Base-by-base conservation (phyloP, 1,140 invertebrate species). In the Cydia strobilella region DNA sequence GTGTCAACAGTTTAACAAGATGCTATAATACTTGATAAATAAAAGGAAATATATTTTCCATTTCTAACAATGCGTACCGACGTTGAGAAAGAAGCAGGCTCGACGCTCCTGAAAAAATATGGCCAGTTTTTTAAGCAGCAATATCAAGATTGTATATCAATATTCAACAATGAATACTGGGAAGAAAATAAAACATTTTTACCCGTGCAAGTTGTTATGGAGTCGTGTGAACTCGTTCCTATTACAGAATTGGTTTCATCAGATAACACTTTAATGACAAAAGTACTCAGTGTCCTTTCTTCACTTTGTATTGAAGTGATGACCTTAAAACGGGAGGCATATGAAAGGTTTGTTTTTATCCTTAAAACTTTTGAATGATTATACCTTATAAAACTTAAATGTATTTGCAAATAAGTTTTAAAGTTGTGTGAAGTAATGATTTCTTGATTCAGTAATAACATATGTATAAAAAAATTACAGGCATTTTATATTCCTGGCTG, bases 261-360 rank as follows among this genome's bases (percentile, higher is more conserved):
- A 27, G 97, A 98, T 89, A 97, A 97, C 88, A 96, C 96, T 86
- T 93, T 95, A 20, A 94, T 97, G 75, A 97, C 97, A 73, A 97
- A 97, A 93, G 94, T 97, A 18, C 91, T 98, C n/a, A 95, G 95
- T 39, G 96, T 97, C 1, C 94, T 98, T 63, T 95, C 95, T n/a
- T 94, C 96, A 51, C 92, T 97, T 0, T 98, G 96, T 89, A 93
- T 95, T 81, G 97, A 98, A 93, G 95, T 97, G 74, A 90, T 95
- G 71, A 81, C 93, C 45, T 88, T 98, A n/a, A 95, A 95, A 86
- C 85, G 91, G 76, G 96, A 97, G 93, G 95, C 96, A 23, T 93
- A 94, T 84, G 90, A 93, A 63, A 94, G 94, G 90, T 97, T 82
- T 45, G 65, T 76, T 63, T 71, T 82, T 89, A 2, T 84, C 85